phyloP scores from a whole-genome alignment of 2,888 invertebrate species.

The Spisula subtruncata region DNA sequence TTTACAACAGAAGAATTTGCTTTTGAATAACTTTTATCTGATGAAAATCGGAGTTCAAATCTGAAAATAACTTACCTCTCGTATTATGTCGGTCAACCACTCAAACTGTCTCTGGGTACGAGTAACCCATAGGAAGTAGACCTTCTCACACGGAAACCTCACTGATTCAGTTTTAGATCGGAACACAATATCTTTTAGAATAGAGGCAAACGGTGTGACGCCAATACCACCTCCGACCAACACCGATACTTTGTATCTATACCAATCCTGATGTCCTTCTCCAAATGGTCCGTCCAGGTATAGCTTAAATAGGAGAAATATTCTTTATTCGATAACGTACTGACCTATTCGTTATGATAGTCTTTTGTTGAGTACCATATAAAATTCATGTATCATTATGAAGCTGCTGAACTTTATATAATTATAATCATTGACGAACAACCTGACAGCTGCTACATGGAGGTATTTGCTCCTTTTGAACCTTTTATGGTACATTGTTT shows the following conservation, averaged over 20 bases:
- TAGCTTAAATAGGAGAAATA: conserved; percentile 79
- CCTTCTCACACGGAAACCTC: conserved; percentile 87
- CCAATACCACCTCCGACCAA: conserved; percentile 91
- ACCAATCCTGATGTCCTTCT: conserved; percentile 91
- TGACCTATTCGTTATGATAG: no score
- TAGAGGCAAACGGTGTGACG: conserved; percentile 91
- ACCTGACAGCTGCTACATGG: no score
- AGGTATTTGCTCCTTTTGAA: no score
- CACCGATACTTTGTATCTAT: conserved; percentile 90
- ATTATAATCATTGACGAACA: no score
- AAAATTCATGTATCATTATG: no score
- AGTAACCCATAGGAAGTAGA: conserved; percentile 91
- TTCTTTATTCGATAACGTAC: no score
- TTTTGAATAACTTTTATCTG: no score
- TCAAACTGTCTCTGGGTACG: conserved; percentile 91
- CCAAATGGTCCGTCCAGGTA: conserved; percentile 91
- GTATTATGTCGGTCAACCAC: conserved; percentile 91
- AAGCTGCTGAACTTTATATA: no score
- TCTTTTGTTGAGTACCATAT: no score
- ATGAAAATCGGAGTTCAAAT: no score
- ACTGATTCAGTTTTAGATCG: conserved; percentile 77
- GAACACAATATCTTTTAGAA: conserved; percentile 90
- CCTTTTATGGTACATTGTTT: no score
- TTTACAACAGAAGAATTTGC: no score
- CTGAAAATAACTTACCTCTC: conserved; percentile 89